phyloP scores from a whole-genome alignment of 1,140 invertebrate species.

The Drosophila melanica region DNA sequence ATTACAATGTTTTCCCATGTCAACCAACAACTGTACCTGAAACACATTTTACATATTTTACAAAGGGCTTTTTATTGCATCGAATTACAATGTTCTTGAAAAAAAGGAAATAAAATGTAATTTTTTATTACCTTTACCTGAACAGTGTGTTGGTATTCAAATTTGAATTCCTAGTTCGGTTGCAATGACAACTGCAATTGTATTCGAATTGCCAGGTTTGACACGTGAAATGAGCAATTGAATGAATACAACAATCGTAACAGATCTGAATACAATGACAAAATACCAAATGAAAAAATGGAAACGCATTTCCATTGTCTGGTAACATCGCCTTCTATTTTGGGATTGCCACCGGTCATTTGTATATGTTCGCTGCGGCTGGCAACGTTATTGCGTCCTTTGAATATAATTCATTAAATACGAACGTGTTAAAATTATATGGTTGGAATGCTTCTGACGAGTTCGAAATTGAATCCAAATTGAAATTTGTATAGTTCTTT shows the following conservation, averaged over 20 bases:
- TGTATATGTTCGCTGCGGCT: slow-evolving; percentile 5
- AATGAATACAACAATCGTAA: slow-evolving; percentile 53
- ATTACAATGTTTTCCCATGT: neutral
- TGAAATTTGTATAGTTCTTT: no score
- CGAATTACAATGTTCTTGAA: neutral
- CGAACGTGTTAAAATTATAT: neutral
- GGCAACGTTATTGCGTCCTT: slow-evolving; percentile 1
- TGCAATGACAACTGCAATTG: slow-evolving; percentile 46
- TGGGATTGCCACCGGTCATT: neutral
- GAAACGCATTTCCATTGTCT: slow-evolving; percentile 55
- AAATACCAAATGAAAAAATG: slow-evolving; percentile 60
- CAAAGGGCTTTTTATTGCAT: slow-evolving; percentile 14
- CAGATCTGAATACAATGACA: slow-evolving; percentile 55
- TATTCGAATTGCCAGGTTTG: slow-evolving; percentile 53
- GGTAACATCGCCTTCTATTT: slow-evolving; percentile 3
- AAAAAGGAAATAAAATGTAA: neutral
- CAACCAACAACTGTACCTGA: slow-evolving; percentile 16
- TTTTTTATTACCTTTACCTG: slow-evolving; percentile 33
- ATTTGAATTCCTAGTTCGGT: slow-evolving; percentile 45
- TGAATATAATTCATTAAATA: slow-evolving; percentile 8
- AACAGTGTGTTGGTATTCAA: slow-evolving; percentile 38
- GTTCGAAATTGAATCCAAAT: no score
- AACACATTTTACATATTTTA: slow-evolving; percentile 16
- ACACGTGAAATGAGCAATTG: slow-evolving; percentile 49
- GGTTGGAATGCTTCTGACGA: no score